A percentile compares a stretch with the other conserved stretches of the same genome.
phyloP scores from a whole-genome alignment of 1,140 invertebrate species.

The Lordiphosa stackelbergi region DNA sequence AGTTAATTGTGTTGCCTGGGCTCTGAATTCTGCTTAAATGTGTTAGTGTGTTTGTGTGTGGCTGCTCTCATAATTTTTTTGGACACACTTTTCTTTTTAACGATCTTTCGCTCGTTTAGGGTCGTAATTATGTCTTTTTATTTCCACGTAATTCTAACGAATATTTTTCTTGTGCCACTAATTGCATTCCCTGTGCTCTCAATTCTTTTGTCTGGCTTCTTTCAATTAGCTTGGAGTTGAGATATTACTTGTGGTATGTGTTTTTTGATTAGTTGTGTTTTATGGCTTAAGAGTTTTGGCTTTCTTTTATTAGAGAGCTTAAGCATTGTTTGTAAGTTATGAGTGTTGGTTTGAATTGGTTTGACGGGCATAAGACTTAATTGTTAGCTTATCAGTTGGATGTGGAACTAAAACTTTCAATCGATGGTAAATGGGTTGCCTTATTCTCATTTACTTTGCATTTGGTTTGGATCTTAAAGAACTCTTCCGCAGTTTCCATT shows the following conservation, averaged over 20 bases:
- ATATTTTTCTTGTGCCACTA: constrained; percentile 24
- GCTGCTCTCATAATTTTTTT: constrained; percentile 43
- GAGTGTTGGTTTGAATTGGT: too few species aligned
- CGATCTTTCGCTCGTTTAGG: constrained; percentile 44
- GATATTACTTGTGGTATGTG: constrained; percentile 9
- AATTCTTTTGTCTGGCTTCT: constrained; percentile 24
- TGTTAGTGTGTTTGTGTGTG: constrained; percentile 28
- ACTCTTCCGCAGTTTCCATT: too few species aligned
- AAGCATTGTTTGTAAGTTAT: too few species aligned
- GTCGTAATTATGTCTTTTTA: constrained; percentile 53
- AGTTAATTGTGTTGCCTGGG: constrained; percentile 29
- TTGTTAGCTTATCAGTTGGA: too few species aligned
- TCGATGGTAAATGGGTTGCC: too few species aligned
- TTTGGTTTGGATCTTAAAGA: too few species aligned
- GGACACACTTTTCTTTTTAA: constrained; percentile 36
- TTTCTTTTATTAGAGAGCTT: too few species aligned
- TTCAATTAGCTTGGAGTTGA: constrained; percentile 13
- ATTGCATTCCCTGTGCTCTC: constrained; percentile 42
- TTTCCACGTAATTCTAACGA: constrained; percentile 36
- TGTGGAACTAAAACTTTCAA: too few species aligned
- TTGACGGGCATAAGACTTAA: too few species aligned
- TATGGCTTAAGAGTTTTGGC: not conserved
- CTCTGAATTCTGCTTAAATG: constrained; percentile 34
- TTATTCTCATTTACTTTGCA: too few species aligned
- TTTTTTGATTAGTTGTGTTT: constrained; percentile 21